phyloP scores from a whole-genome alignment of 2,797 vertebrate species.

The Leptatherina wallacei region DNA sequence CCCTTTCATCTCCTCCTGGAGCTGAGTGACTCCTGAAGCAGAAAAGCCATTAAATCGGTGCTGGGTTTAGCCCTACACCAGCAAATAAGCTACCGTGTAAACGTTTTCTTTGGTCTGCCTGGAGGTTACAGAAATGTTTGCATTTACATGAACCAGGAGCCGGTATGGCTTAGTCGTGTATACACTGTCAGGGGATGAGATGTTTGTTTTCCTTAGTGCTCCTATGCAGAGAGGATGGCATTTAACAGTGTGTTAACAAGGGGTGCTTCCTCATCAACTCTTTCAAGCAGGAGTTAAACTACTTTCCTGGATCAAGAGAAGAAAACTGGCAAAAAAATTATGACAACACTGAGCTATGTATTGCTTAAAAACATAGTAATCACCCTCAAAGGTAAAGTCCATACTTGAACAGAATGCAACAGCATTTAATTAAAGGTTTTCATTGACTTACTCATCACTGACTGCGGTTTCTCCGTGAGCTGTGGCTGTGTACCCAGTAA shows the following conservation, averaged over 20 bases:
- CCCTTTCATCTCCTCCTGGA: slow-evolving; percentile 37
- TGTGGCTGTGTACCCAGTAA: not conserved
- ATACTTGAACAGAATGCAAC: too few species aligned
- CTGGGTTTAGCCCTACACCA: slow-evolving; percentile 45
- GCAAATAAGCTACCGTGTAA: slow-evolving; percentile 68
- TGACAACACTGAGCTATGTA: not conserved
- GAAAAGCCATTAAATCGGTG: slow-evolving; percentile 64
- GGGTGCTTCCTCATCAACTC: not conserved
- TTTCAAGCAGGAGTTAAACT: not conserved
- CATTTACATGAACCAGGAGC: not conserved
- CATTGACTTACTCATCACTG: not conserved
- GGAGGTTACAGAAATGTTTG: slow-evolving; percentile 17
- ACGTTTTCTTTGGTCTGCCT: slow-evolving; percentile 40
- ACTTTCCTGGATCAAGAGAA: not conserved
- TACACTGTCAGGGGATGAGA: not conserved
- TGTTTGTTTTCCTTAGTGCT: not conserved
- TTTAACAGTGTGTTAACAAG: slow-evolving; percentile 10
- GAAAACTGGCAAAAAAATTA: not conserved
- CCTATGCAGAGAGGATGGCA: slow-evolving; percentile 9
- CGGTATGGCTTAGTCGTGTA: slow-evolving; percentile 12
- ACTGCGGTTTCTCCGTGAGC: not conserved
- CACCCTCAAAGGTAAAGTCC: not conserved
- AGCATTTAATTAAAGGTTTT: too few species aligned
- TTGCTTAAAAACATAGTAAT: not conserved
- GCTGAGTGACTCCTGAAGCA: slow-evolving; percentile 60